Evolutionary conservation across 1,140 invertebrate species (phyloP), one percentile per base, ranked within the genome.

Genomic region (Bombus impatiens): DNA sequence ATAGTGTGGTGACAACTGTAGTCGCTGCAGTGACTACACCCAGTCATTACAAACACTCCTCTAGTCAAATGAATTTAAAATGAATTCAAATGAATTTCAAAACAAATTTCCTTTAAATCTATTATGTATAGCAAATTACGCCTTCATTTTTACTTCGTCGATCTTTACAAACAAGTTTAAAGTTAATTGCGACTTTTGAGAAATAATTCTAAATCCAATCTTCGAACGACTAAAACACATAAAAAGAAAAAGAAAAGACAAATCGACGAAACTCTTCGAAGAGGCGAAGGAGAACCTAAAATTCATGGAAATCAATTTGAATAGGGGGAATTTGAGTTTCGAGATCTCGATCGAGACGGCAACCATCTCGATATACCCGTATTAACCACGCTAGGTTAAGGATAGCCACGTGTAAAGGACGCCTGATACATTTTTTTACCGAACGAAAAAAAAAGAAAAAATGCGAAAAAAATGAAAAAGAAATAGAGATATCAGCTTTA

Each of bases 311-410:
- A 67, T 15, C 4, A 28, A 13, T 47, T 47, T 22, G 37, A 28
- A 13, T 3, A 42, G 12, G 15, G 18, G 6, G 15, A 40, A 59
- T 9, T 53, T 28, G 25, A n/a, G 15, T 40, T 13, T 37, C 35
- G 37, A 75, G 44, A 37, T 84, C 70, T 67, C 78, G 70, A 81
- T 80, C 67, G 82, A 37, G 32, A 44, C 74, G 65, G 82, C n/a
- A 72, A 37, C 37, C 53, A 84, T 79, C 70, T 87, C 74, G 62
- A 87, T 87, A 87, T 87, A 86, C 13, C 59, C 84, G 86, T 88
- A 87, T 88, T 91, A 87, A 89, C 59, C 83, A 92, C 62, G 82
- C 87, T 84, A 90, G 78, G 87, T 82, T 89, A 89, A 90, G 86
- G 72, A 86, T 89, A 87, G 87, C 90, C 74, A 84, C 82, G 57